phyloP scores from a whole-genome alignment of 2,113 vertebrate genomes.

The Dissostichus mawsoni region DNA sequence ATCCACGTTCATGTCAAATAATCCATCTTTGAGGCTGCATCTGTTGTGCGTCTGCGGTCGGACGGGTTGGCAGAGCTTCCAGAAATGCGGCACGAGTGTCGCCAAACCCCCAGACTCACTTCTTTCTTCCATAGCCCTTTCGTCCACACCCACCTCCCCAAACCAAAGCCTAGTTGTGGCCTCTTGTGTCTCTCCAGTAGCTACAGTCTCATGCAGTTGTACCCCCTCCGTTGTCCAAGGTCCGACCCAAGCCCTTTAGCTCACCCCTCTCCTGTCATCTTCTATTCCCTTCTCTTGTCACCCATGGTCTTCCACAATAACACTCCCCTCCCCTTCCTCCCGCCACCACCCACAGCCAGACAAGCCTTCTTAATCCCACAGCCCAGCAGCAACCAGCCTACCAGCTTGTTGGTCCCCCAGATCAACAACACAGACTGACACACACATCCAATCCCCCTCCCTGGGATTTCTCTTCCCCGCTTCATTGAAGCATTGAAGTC shows the following conservation, averaged over 20 bases:
- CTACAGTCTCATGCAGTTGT: conserved; percentile 11
- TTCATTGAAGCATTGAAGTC: conserved; percentile 33
- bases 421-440: conserved; percentile 74
- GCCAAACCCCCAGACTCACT: neutral
- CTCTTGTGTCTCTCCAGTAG: neutral
- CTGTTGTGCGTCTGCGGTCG: conserved; percentile 78
- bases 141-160: neutral
- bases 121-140: neutral
- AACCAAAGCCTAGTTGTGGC: neutral
- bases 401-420: conserved; percentile 76
- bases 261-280: conserved; percentile 53
- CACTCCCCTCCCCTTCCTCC: conserved; percentile 75
- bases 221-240: neutral
- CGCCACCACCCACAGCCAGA: conserved; percentile 79
- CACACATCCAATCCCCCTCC: conserved; percentile 34
- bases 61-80: conserved; percentile 39
- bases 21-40: conserved; percentile 79
- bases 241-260: conserved; percentile 28
- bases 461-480: conserved; percentile 48
- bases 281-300: conserved; percentile 54
- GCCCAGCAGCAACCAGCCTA: conserved; percentile 77
- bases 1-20: conserved; percentile 82
- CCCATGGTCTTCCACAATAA: conserved; percentile 71
- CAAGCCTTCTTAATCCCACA: conserved; percentile 83
- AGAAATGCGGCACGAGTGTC: neutral